A percentile compares a stretch with the other conserved stretches of the same genome.
phyloP scores from a whole-genome alignment of 2,797 vertebrate species.

The Phalloptychus januarius region DNA sequence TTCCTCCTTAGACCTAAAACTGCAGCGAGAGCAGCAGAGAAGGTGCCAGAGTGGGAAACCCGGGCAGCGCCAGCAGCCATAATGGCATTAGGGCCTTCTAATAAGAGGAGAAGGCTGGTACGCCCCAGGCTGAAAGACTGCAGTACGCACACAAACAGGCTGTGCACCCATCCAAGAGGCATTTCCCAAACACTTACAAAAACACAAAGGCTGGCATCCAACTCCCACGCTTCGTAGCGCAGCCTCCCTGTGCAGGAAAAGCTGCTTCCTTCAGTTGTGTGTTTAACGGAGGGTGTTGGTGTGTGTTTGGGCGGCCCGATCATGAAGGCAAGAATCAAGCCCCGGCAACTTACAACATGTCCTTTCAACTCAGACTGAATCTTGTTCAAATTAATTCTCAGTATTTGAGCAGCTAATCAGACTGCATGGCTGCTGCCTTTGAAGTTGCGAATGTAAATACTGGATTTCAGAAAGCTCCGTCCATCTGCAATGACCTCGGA shows the following conservation, averaged over 20 bases:
- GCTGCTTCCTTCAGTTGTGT: conserved; percentile 41
- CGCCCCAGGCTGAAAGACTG: conserved; percentile 66
- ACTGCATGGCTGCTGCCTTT: conserved; percentile 22
- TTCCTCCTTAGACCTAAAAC: conserved; percentile 46
- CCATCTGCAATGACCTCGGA: conserved; percentile 21
- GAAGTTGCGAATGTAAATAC: conserved; percentile 21
- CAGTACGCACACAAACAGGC: conserved; percentile 67
- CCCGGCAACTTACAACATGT: conserved; percentile 21
- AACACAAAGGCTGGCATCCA: conserved; percentile 70
- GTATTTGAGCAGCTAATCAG: conserved; percentile 4
- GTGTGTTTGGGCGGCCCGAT: neutral
- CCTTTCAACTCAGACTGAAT: conserved; percentile 33
- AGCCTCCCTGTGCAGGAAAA: conserved; percentile 42
- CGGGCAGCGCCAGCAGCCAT: conserved; percentile 61
- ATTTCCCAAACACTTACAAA: conserved; percentile 64
- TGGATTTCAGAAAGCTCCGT: conserved; percentile 5
- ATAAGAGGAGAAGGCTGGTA: conserved; percentile 61
- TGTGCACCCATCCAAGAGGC: conserved; percentile 54
- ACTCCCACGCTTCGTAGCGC: conserved; percentile 55
- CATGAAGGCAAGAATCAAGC: conserved; percentile 31
- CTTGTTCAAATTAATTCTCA: neutral
- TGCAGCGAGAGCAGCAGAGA: conserved; percentile 60
- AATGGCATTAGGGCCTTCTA: conserved; percentile 70
- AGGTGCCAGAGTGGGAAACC: conserved; percentile 58
- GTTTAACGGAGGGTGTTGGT: neutral